These are phyloP conservation scores for Elmis aenea DNA, from an alignment of 2,888 invertebrate species.

Conservation along the genomic window DNA sequence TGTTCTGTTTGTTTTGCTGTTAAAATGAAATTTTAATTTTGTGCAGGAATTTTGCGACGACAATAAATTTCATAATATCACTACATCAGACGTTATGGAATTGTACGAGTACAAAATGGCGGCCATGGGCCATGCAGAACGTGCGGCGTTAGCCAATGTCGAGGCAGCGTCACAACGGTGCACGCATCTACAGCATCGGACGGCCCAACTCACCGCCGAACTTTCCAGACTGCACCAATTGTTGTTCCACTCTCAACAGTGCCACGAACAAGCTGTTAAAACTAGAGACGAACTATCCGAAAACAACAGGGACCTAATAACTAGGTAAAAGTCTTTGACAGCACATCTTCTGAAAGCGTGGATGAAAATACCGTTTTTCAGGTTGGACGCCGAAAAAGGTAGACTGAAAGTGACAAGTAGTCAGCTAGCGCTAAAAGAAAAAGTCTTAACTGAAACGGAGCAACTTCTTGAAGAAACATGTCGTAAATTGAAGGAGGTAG, in stretches of 20 bases:
- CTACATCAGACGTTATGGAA: slow-evolving; percentile 67
- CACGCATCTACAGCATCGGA: slow-evolving; percentile 49
- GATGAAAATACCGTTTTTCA: no score
- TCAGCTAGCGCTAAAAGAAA: slow-evolving; percentile 28
- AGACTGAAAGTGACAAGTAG: slow-evolving; percentile 24
- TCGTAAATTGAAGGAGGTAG: slow-evolving; percentile 25
- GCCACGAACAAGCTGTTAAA: slow-evolving; percentile 45
- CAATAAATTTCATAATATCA: slow-evolving; percentile 53
- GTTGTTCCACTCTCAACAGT: slow-evolving; percentile 49
- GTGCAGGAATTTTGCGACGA: slow-evolving; percentile 44
- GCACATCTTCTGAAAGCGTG: no score
- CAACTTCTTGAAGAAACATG: slow-evolving; percentile 21
- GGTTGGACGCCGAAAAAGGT: slow-evolving; percentile 30
- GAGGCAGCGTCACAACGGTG: slow-evolving; percentile 51
- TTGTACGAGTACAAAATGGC: slow-evolving; percentile 66
- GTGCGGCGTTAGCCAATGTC: slow-evolving; percentile 48
- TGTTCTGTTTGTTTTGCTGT: slow-evolving; percentile 5
- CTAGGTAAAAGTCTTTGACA: not conserved
- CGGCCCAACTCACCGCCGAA: slow-evolving; percentile 49
- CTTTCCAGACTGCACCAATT: slow-evolving; percentile 48
- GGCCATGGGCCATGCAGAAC: slow-evolving; percentile 50
- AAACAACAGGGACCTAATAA: not conserved
- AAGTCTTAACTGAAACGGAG: slow-evolving; percentile 26
- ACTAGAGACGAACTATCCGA: slow-evolving; percentile 7
- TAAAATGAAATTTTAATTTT: not conserved